Evolutionary conservation across 2,888 invertebrate species (phyloP).

Genomic region (Xanthorhoe designata): DNA sequence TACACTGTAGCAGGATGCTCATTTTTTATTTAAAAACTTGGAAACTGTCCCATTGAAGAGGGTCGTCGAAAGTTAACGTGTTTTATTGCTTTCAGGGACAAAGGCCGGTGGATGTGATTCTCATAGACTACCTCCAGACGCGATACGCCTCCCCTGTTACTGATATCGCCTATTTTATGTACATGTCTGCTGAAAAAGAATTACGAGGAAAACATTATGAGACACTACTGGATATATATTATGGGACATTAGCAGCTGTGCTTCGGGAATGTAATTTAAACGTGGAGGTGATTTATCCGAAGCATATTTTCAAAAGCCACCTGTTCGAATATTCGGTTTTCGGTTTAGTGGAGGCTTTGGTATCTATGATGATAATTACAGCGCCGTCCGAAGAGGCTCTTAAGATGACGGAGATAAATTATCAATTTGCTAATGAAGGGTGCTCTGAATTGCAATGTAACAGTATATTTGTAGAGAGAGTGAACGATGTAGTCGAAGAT

Average conservation of each 20-base stretch:
- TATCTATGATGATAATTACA: conserved; percentile 76
- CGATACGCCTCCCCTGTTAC: conserved; percentile 69
- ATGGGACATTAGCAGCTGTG: conserved; percentile 66
- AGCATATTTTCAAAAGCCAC: conserved; percentile 59
- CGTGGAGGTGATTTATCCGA: conserved; percentile 62
- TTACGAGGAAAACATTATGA: conserved; percentile 63
- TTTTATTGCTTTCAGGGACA: conserved; percentile 59
- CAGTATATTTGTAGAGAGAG: conserved; percentile 61
- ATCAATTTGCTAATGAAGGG: conserved; percentile 54
- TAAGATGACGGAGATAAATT: conserved; percentile 69
- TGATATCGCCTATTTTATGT: conserved; percentile 69
- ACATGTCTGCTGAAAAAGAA: conserved; percentile 64
- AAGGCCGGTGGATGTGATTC: conserved; percentile 64
- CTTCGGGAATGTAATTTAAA: conserved; percentile 65
- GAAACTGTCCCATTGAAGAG: conserved; percentile 29
- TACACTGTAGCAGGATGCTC: conserved; percentile 23
- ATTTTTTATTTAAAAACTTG: conserved; percentile 34
- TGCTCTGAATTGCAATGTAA: conserved; percentile 53
- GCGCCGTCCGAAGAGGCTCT: conserved; percentile 65
- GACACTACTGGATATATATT: conserved; percentile 63
- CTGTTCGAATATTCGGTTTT: conserved; percentile 66
- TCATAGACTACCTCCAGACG: conserved; percentile 66
- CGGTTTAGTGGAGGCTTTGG: conserved; percentile 70
- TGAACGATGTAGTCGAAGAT: conserved; percentile 67
- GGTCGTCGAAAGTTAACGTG: conserved; percentile 34